phyloP scores from a whole-genome alignment of 92 coral and sea anemone species.

The Bergia sp. region DNA sequence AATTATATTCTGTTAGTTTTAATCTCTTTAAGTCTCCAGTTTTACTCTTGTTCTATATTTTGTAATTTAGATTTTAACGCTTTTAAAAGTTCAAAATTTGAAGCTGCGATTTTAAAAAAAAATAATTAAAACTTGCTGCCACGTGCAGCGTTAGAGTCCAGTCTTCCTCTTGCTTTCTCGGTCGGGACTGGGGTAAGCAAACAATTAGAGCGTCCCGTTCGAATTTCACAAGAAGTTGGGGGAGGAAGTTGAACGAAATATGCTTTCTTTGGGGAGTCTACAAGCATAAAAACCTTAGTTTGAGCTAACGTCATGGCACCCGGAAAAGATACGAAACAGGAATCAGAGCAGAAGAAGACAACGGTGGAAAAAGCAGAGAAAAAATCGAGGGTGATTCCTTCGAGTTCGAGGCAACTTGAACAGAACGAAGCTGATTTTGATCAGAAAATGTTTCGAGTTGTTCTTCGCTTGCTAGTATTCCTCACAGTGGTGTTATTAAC shows the following conservation, averaged over 20 bases:
- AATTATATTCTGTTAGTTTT: background rate
- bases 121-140: background rate
- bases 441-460: conserved; percentile 31
- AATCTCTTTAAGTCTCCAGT: no score
- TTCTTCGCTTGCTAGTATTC: conserved; percentile 62
- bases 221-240: conserved; percentile 12
- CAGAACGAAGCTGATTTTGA: conserved; percentile 22
- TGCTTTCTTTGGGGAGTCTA: background rate
- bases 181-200: conserved; percentile 18
- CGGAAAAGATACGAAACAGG: background rate
- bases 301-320: conserved; percentile 24
- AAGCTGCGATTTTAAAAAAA: background rate
- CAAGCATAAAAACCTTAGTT: background rate
- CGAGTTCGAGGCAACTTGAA: conserved; percentile 4
- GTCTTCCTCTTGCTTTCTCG: background rate
- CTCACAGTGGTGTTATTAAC: conserved; percentile 69
- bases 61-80: background rate
- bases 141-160: conserved; percentile 38
- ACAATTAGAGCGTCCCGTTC: conserved; percentile 26
- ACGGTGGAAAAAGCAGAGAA: background rate
- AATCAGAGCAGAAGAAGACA: conserved; percentile 21
- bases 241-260: background rate
- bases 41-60: no score
- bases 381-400: background rate
- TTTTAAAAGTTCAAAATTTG: background rate